These are phyloP conservation scores for Sparidentex hasta DNA, from an alignment of 2,797 vertebrate genomes.

Conservation along the genomic window DNA sequence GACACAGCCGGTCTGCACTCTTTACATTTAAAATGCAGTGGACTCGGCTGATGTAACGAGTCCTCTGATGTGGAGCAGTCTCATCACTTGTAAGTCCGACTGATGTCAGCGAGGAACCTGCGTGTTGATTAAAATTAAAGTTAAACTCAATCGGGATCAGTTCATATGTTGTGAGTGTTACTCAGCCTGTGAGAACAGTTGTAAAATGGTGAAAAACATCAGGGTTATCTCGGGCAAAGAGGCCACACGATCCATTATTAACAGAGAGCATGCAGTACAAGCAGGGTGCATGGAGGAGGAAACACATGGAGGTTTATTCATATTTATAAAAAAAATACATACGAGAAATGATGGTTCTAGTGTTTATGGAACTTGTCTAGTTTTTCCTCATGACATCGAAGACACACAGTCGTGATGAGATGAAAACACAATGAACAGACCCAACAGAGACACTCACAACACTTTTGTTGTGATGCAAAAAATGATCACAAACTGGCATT, in stretches of 20 bases:
- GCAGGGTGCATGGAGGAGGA: background rate
- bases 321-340: background rate
- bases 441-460: background rate
- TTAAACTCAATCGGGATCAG: background rate
- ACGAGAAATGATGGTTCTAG: background rate
- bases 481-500: too few relatives aligned
- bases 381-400: background rate
- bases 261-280: background rate
- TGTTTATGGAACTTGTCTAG: background rate
- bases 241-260: background rate
- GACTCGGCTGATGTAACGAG: constrained; percentile 50
- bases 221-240: background rate
- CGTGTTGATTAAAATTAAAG: constrained; percentile 15
- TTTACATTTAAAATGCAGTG: constrained; percentile 55
- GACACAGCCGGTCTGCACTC: constrained; percentile 67
- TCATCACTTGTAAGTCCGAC: constrained; percentile 21
- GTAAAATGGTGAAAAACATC: background rate
- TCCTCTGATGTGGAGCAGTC: constrained; percentile 23
- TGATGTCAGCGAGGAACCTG: constrained; percentile 15
- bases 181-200: constrained; percentile 14
- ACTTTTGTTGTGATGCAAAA: background rate
- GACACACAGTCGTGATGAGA: background rate
- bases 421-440: background rate
- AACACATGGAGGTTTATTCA: background rate
- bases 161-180: constrained; percentile 3